These are phyloP conservation scores for Callospermophilus lateralis DNA, from an alignment of 2,113 vertebrate genomes.

Conservation along the genomic window DNA sequence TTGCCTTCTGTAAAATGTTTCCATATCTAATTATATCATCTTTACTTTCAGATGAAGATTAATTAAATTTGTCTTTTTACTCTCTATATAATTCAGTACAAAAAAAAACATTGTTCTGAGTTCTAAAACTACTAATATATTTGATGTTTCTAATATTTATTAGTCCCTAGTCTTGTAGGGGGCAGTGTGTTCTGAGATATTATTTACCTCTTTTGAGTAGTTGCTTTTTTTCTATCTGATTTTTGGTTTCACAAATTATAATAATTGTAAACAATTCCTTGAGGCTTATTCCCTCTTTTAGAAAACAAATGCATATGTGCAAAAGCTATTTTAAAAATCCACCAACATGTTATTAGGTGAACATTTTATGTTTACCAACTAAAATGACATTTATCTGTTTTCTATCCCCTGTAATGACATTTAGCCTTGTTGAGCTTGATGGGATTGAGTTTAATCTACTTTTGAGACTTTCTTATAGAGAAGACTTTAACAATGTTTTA, in stretches of 20 bases:
- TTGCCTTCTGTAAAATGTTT: not conserved
- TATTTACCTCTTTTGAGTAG: not conserved
- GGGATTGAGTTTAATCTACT: not conserved
- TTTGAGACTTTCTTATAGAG: slow-evolving; percentile 42
- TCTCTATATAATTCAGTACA: not conserved
- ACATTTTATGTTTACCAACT: slow-evolving; percentile 22
- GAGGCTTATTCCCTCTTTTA: not conserved
- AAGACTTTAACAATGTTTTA: not conserved
- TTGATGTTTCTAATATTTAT: not conserved
- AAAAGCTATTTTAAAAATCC: slow-evolving; percentile 15
- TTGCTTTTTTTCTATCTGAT: slow-evolving; percentile 27
- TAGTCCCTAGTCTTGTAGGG: not conserved
- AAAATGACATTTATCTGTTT: not conserved
- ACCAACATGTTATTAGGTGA: not conserved
- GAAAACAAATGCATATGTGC: not conserved
- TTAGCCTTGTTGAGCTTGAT: slow-evolving; percentile 23
- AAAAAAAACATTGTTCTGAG: not conserved
- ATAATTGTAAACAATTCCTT: not conserved
- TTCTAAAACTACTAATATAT: not conserved
- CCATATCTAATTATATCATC: not conserved
- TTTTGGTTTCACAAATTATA: slow-evolving; percentile 16
- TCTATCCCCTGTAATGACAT: not conserved
- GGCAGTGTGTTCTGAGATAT: not conserved
- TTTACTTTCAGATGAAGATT: not conserved
- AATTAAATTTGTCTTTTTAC: not conserved